Evolutionary conservation across 1,140 invertebrate genomes (phyloP), one percentile per base, ranked within the genome.

Genomic region (Proctacanthus coquilletti): DNA sequence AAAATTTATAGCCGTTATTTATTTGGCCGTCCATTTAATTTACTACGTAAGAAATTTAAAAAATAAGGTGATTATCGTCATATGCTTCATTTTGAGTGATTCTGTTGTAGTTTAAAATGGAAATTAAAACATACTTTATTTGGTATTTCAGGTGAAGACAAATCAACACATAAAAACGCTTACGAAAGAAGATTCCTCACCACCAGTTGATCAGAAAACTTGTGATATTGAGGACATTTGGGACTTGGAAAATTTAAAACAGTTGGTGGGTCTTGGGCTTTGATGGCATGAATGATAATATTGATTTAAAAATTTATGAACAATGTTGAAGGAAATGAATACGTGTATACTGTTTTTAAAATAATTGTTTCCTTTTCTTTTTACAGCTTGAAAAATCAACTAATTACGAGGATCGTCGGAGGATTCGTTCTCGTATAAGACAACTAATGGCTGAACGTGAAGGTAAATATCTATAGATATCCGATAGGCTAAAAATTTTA

Each of bases 331-430:
- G n/a, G n/a, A n/a, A n/a, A n/a, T n/a, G n/a, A n/a, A n/a, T n/a
- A n/a, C n/a, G n/a, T n/a, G n/a, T n/a, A n/a, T n/a, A n/a, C n/a
- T n/a, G n/a, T n/a, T n/a, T n/a, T n/a, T n/a, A n/a, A n/a, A n/a
- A n/a, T n/a, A n/a, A n/a, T n/a, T n/a, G n/a, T 10, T 21, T 31
- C 17, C 9, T 9, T 27, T 33, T 30, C 21, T 13, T 40, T 45
- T 69, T 69, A 15, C 60, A 88, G 84, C 70, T 88, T 65, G 84
- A 85, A 62, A 72, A 75, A 60, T 79, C 81, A 55, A 77, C 74
- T 45, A 80, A 83, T 53, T 87, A 86, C 77, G 84, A 89, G 59
- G 80, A 83, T 55, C 70, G 84, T 52, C 76, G 81, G 49, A 72
- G 73, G 50, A 77, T 89, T 50, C 69, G 84, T 61, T 71, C 72